Evolutionary conservation across 37 sponge, comb jelly and placozoan genomes (phyloP), one percentile per base, ranked within the genome.

Genomic region (Ianthella basta): DNA sequence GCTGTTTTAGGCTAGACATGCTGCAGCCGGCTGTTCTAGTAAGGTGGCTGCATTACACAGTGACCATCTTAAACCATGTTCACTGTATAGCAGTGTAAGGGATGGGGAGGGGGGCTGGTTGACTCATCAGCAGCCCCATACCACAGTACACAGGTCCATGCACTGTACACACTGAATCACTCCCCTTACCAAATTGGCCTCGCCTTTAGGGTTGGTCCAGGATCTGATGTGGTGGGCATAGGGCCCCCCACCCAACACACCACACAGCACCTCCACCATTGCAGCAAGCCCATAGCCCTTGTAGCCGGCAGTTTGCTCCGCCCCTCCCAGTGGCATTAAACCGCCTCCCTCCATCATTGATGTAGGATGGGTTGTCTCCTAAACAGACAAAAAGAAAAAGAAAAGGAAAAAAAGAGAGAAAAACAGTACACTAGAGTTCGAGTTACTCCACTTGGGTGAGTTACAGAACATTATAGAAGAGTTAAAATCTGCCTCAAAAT

Each of bases 261-360:
- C 97, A 79, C 97, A 91, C 53, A 97, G 65, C 57, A 94, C 64
- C 63, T 97, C 97, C 69, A 97, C 97, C 93, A 92, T 94, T 80
- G 88, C 90, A 33, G 86, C 91, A 70, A 97, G 84, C 2, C 95
- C 97, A 61, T 94, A 94, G 30, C 97, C 97, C 59, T 97, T 97
- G 88, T 97, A 97, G 18, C 97, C 97, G 68, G 83, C 88, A 18
- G 91, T 92, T 29, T 82, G 73, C 77, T 97, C 97, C n/a, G 57
- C 56, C 6, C 97, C 97, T 25, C 97, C 97, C 18, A 94, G 78
- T 1, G 92, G 94, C 79, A 88, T 39, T 67, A 97, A 61, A 20
- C 95, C 95, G 3, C 97, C 97, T 6, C 85, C 91, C 25, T 83
- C 73, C 56, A 91, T 59, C 74, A 94, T 86, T 21, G 37, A 56